Conservation (phyloP, 2,888 invertebrate species). For the Leptinotarsa haldemani region DNA sequence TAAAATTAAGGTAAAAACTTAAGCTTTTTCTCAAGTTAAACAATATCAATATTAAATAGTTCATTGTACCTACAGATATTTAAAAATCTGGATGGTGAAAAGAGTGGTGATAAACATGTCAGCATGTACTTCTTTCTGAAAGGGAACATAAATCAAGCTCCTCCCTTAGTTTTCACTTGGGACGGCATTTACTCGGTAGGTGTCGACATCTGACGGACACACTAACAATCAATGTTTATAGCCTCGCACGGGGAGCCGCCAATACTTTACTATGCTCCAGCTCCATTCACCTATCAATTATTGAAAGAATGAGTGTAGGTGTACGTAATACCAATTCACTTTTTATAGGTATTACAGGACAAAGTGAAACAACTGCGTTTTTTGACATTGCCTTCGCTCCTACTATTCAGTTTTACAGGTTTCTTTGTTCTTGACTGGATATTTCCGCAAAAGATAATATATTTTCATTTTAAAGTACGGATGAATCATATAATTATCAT, state of each 20-base stretch:
- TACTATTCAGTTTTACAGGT: neutral
- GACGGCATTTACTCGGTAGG: slow-evolving; percentile 60
- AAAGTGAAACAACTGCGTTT: neutral
- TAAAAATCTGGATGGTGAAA: neutral
- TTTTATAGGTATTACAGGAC: too few relatives aligned
- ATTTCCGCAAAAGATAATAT: neutral
- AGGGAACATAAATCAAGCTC: slow-evolving; percentile 54
- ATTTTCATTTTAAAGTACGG: neutral
- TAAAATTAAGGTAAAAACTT: too few relatives aligned
- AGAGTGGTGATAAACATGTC: slow-evolving; percentile 9
- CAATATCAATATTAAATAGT: too few relatives aligned
- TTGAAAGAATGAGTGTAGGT: too few relatives aligned
- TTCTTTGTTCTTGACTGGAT: neutral
- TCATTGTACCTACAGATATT: neutral
- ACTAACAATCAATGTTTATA: slow-evolving; percentile 50
- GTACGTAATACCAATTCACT: too few relatives aligned
- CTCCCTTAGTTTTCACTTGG: slow-evolving; percentile 59
- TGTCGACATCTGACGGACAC: slow-evolving; percentile 60
- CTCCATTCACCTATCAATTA: too few relatives aligned
- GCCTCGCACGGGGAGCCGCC: slow-evolving; percentile 52
- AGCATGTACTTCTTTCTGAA: neutral
- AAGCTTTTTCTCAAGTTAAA: too few relatives aligned
- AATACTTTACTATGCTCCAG: too few relatives aligned
- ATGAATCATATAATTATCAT: neutral
- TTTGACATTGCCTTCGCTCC: neutral